Evolutionary conservation across 2,888 invertebrate species (phyloP).

Genomic region (Thera britannica): DNA sequence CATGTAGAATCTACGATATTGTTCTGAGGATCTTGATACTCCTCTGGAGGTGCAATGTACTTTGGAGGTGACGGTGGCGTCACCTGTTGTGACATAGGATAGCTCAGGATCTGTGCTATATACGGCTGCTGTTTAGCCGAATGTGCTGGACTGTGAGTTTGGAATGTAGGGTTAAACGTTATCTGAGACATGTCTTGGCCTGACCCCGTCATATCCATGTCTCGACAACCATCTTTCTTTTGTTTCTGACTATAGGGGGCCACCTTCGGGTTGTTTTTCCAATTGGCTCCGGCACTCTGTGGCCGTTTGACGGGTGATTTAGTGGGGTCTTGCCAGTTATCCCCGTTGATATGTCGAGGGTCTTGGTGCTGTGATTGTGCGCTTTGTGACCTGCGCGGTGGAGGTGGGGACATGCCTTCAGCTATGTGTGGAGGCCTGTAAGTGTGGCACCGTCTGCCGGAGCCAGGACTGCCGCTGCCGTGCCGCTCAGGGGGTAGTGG

Average conservation of each 20-base stretch:
- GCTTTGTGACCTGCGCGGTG: conserved; percentile 69
- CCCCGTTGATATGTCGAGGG: conserved; percentile 68
- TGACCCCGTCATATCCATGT: conserved; percentile 55
- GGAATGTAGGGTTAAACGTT: conserved; percentile 82
- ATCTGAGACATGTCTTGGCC: conserved; percentile 76
- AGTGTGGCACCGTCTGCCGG: conserved; percentile 58
- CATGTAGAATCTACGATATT: conserved; percentile 65
- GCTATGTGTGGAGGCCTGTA: conserved; percentile 69
- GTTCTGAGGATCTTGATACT: conserved; percentile 78
- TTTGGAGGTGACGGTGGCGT: conserved; percentile 77
- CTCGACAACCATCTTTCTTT: conserved; percentile 55
- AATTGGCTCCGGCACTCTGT: conserved; percentile 74
- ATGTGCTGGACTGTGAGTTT: conserved; percentile 80
- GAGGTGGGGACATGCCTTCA: conserved; percentile 76
- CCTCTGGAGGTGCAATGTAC: conserved; percentile 78
- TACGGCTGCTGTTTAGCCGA: conserved; percentile 77
- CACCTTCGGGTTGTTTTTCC: conserved; percentile 78
- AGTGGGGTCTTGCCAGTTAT: conserved; percentile 72
- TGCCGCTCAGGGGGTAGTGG: conserved; percentile 71
- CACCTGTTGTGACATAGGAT: conserved; percentile 78
- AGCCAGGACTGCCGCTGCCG: conserved; percentile 70
- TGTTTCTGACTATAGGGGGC: conserved; percentile 72
- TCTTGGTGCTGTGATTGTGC: conserved; percentile 72
- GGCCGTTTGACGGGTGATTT: conserved; percentile 78
- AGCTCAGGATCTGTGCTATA: conserved; percentile 78